These are phyloP conservation scores for Drosophila fungiperda DNA, from an alignment of 2,888 invertebrate species.

Conservation along the genomic window DNA sequence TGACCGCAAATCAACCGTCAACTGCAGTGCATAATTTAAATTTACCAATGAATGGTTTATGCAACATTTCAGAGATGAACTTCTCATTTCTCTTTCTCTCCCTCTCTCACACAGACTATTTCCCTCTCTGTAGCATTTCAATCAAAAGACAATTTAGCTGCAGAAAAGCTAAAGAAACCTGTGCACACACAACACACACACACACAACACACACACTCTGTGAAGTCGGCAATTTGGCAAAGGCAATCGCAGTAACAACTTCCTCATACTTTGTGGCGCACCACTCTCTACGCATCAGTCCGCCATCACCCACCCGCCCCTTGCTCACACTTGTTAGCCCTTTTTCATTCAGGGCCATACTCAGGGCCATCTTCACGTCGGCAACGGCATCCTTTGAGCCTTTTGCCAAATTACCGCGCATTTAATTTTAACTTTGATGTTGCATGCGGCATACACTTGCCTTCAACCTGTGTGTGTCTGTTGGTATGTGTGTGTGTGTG, in stretches of 20 bases:
- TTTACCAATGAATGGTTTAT: slow-evolving; percentile 57
- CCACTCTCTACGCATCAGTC: neutral
- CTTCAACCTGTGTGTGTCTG: slow-evolving; percentile 60
- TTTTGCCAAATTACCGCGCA: slow-evolving; percentile 83
- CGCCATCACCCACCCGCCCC: slow-evolving; percentile 2
- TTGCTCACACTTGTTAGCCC: slow-evolving; percentile 1
- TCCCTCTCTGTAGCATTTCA: slow-evolving; percentile 59
- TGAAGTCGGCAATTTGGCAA: slow-evolving; percentile 62
- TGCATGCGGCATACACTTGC: slow-evolving; percentile 82
- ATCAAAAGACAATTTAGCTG: slow-evolving; percentile 76
- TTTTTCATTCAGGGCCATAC: slow-evolving; percentile 33
- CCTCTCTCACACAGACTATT: neutral
- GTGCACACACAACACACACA: slow-evolving; percentile 12
- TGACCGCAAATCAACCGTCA: slow-evolving; percentile 56
- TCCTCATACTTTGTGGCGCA: slow-evolving; percentile 35
- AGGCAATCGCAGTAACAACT: slow-evolving; percentile 53
- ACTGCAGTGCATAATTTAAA: slow-evolving; percentile 64
- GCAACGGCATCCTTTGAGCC: slow-evolving; percentile 82
- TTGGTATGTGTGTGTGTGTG: slow-evolving; percentile 30
- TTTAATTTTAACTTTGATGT: slow-evolving; percentile 84
- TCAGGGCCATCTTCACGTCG: slow-evolving; percentile 62
- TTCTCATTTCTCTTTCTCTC: neutral
- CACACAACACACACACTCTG: slow-evolving; percentile 45
- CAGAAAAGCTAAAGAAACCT: slow-evolving; percentile 52
- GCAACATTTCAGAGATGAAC: slow-evolving; percentile 20